phyloP scores from a whole-genome alignment of 1,140 invertebrate species.

The Drosophila watanabei region DNA sequence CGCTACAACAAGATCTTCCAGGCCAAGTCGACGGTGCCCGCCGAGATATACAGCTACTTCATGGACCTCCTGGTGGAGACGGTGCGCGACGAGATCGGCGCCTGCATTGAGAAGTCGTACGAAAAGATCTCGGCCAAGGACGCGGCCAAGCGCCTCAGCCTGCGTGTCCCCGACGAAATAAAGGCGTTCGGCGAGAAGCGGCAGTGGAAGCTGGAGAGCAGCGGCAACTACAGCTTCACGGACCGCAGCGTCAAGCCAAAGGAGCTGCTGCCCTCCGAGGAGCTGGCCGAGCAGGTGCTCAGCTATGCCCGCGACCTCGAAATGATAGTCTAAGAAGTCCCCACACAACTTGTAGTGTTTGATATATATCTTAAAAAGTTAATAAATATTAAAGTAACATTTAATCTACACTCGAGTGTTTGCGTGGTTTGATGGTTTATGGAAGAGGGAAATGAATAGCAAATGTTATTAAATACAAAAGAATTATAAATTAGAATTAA shows the following conservation, averaged over 20 bases:
- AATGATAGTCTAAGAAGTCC: conserved; percentile 97
- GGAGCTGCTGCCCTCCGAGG: conserved; percentile 94
- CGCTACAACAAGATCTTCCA: conserved; percentile 97
- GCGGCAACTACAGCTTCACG: conserved; percentile 93
- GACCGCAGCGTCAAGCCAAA: conserved; percentile 90
- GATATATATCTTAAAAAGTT: conserved; percentile 31
- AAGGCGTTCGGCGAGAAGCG: conserved; percentile 93
- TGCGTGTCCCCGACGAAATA: conserved; percentile 91
- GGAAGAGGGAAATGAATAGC: background rate
- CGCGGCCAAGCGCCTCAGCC: conserved; percentile 95
- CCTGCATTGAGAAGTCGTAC: conserved; percentile 98
- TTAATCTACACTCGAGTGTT: background rate
- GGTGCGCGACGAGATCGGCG: conserved; percentile 97
- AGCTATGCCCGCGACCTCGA: conserved; percentile 99
- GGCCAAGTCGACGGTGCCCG: conserved; percentile 95
- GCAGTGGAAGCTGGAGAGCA: conserved; percentile 92
- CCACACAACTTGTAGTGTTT: conserved; percentile 8
- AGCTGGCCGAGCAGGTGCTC: conserved; percentile 96
- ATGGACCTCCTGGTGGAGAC: conserved; percentile 98
- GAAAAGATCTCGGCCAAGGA: conserved; percentile 95
- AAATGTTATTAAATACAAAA: too few relatives aligned
- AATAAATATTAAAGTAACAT: conserved; percentile 41
- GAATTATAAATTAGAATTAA: too few relatives aligned
- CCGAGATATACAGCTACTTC: conserved; percentile 97
- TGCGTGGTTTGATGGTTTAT: background rate